These are phyloP conservation scores for Thunnus maccoyii DNA, from an alignment of 2,113 vertebrate species.

Conservation along the genomic window DNA sequence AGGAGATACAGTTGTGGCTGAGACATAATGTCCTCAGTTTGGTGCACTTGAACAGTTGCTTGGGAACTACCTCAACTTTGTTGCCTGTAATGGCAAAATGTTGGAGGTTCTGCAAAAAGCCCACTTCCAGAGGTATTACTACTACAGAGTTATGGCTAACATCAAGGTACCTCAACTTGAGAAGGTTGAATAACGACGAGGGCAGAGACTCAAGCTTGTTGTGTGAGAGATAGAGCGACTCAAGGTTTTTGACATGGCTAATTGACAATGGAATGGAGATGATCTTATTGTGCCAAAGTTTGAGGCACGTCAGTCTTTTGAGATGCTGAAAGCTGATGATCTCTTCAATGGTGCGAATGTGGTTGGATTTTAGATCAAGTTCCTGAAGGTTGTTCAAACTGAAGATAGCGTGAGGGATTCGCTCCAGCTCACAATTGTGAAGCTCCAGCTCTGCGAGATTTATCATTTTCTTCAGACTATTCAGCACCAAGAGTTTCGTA, in stretches of 20 bases:
- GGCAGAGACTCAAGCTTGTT: constrained; percentile 97
- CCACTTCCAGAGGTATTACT: constrained; percentile 91
- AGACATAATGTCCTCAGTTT: constrained; percentile 95
- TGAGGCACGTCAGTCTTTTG: constrained; percentile 96
- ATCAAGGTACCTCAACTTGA: constrained; percentile 95
- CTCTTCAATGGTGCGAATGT: constrained; percentile 98
- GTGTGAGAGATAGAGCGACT: constrained; percentile 95
- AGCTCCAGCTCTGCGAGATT: constrained; percentile 95
- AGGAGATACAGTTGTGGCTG: constrained; percentile 93
- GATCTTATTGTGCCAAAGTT: constrained; percentile 99
- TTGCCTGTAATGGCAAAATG: constrained; percentile 95
- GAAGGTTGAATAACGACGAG: constrained; percentile 91
- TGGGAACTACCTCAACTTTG: constrained; percentile 94
- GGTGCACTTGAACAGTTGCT: constrained; percentile 95
- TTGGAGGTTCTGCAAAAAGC: constrained; percentile 95
- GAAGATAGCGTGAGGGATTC: constrained; percentile 98
- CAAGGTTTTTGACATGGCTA: constrained; percentile 95
- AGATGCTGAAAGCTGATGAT: constrained; percentile 99
- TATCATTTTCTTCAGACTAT: constrained; percentile 99
- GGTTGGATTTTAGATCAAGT: constrained; percentile 97
- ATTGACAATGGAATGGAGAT: constrained; percentile 95
- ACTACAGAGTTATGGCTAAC: constrained; percentile 94
- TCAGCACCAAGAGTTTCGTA: constrained; percentile 96
- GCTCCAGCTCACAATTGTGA: constrained; percentile 97
- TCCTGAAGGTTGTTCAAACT: constrained; percentile 97